Evolutionary conservation across 2,113 vertebrate genomes (phyloP).

Genomic region (Bungarus multicinctus): DNA sequence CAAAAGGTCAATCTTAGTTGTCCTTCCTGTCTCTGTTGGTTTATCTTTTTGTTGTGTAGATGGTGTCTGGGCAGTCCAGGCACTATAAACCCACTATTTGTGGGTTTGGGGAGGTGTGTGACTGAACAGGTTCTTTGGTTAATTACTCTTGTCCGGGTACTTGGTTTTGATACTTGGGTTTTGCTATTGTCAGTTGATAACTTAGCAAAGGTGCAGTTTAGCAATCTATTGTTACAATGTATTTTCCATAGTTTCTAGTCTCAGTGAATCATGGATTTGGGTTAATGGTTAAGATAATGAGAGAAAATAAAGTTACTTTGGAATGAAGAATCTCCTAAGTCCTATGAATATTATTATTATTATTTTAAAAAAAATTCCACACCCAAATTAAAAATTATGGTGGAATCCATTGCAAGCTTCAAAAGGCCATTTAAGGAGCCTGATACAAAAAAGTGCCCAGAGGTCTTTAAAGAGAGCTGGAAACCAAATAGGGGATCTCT

Average conservation of each 20-base stretch:
- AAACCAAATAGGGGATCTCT: not conserved
- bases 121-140: not conserved
- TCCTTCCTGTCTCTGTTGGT: not conserved
- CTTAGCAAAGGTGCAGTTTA: not conserved
- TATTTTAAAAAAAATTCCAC: not conserved
- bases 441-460: not conserved
- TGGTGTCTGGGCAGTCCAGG: not conserved
- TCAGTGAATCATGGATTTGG: not conserved
- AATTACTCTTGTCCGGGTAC: not conserved
- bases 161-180: not conserved
- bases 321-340: not conserved
- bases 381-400: not conserved
- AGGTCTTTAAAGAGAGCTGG: not conserved
- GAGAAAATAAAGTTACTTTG: not conserved
- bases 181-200: not conserved
- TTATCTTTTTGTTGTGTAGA: not conserved
- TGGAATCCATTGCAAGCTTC: not conserved
- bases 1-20: not conserved
- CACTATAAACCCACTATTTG: no score
- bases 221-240: not conserved
- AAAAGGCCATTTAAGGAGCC: not conserved
- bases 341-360: not conserved
- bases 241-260: not conserved
- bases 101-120: not conserved
- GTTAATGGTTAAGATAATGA: not conserved